phyloP scores from a whole-genome alignment of 2,113 vertebrate species.

The Epinephelus cyanopodus region DNA sequence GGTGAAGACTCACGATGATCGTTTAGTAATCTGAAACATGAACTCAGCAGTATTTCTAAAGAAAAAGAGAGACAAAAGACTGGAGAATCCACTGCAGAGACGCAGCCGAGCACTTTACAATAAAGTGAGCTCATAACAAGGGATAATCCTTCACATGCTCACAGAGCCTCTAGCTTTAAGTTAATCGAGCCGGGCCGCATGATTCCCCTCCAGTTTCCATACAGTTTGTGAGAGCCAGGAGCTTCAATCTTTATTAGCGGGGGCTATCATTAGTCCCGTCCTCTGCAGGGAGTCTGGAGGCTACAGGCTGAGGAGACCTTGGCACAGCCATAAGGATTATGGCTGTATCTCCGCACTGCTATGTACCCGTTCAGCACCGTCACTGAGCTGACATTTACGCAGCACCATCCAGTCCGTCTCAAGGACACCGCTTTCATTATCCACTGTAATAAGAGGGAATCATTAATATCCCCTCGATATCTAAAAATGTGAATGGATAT shows the following conservation, averaged over 20 bases:
- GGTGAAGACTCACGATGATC: conserved; percentile 35
- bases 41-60: conserved; percentile 18
- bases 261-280: conserved; percentile 66
- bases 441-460: conserved; percentile 65
- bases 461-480: conserved; percentile 70
- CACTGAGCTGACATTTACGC: conserved; percentile 76
- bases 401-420: conserved; percentile 59
- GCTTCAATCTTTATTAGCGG: conserved; percentile 75
- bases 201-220: conserved; percentile 64
- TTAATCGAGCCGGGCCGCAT: conserved; percentile 61
- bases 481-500: conserved; percentile 56
- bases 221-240: conserved; percentile 53
- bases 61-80: conserved; percentile 35
- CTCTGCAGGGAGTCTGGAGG: conserved; percentile 73
- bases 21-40: conserved; percentile 31
- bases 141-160: conserved; percentile 72
- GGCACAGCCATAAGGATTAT: conserved; percentile 76
- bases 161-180: conserved; percentile 65
- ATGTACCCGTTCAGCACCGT: conserved; percentile 23
- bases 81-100: conserved; percentile 26
- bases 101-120: conserved; percentile 53
- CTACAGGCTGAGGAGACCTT: conserved; percentile 63
- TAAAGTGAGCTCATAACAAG: conserved; percentile 67
- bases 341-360: conserved; percentile 41
- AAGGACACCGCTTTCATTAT: conserved; percentile 78